Evolutionary conservation across 2,113 vertebrate species (phyloP).

Genomic region (Odontophorus gujanensis): DNA sequence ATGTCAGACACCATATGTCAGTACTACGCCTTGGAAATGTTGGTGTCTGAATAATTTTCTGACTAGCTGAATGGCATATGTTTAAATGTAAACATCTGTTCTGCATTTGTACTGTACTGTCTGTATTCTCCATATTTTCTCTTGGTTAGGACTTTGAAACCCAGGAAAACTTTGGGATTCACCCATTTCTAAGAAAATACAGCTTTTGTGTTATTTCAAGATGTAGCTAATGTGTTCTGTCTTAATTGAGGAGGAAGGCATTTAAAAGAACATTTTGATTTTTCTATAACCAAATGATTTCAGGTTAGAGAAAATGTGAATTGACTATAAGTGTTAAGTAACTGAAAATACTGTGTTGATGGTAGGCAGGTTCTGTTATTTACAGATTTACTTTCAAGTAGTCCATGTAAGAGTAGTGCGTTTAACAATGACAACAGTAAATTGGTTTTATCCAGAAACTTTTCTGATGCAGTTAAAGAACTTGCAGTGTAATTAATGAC

Average conservation of each 20-base stretch:
- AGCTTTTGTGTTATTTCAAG: neutral
- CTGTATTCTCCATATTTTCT: neutral
- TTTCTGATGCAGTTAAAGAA: constrained; percentile 2
- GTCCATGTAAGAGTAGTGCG: neutral
- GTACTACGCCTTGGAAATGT: constrained; percentile 33
- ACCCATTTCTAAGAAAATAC: neutral
- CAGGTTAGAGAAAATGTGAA: neutral
- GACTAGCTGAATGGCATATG: neutral
- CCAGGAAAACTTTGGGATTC: neutral
- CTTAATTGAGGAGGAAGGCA: neutral
- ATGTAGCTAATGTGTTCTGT: neutral
- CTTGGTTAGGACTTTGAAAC: neutral
- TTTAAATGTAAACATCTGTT: constrained; percentile 30
- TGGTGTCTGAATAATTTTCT: neutral
- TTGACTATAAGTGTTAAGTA: neutral
- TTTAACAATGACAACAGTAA: neutral
- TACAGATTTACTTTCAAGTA: neutral
- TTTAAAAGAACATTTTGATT: neutral
- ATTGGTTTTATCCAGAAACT: neutral
- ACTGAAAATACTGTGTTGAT: neutral
- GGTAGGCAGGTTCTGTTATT: neutral
- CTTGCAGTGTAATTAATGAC: neutral
- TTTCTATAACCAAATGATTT: neutral
- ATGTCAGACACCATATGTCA: constrained; percentile 43
- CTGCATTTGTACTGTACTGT: neutral